phyloP scores from a whole-genome alignment of 2,113 vertebrate genomes.

The Gymnogyps californianus region DNA sequence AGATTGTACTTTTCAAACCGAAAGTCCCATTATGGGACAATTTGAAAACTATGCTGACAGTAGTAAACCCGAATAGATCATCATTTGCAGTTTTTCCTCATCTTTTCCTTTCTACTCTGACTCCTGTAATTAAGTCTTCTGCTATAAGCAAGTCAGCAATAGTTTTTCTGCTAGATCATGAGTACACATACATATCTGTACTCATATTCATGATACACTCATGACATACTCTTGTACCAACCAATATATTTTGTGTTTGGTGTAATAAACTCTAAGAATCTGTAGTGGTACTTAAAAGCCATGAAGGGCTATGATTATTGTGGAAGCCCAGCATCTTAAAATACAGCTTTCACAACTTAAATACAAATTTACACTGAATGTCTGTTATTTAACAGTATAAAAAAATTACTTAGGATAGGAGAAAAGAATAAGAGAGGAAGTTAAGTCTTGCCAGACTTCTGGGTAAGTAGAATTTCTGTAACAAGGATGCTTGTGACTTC shows the following conservation, averaged over 20 bases:
- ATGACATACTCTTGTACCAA: background rate
- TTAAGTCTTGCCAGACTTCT: background rate
- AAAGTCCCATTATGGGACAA: background rate
- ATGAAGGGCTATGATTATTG: background rate
- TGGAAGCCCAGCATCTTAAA: background rate
- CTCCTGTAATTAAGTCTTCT: background rate
- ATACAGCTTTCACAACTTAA: background rate
- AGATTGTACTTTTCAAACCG: background rate
- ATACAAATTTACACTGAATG: background rate
- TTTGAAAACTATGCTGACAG: slow-evolving; percentile 38
- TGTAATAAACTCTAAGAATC: background rate
- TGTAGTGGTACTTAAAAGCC: background rate
- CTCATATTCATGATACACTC: background rate
- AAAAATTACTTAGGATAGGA: background rate
- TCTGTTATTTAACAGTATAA: background rate
- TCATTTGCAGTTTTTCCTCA: slow-evolving; percentile 16
- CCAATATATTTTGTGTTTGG: background rate
- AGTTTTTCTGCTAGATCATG: background rate
- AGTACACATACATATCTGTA: background rate
- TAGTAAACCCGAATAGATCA: slow-evolving; percentile 7
- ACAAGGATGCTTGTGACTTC: background rate
- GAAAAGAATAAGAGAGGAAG: background rate
- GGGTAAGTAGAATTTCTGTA: background rate
- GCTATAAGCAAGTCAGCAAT: background rate
- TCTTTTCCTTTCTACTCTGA: background rate